Conservation (phyloP, 92 coral and sea anemone genomes). For the Bergia puertoricense region DNA sequence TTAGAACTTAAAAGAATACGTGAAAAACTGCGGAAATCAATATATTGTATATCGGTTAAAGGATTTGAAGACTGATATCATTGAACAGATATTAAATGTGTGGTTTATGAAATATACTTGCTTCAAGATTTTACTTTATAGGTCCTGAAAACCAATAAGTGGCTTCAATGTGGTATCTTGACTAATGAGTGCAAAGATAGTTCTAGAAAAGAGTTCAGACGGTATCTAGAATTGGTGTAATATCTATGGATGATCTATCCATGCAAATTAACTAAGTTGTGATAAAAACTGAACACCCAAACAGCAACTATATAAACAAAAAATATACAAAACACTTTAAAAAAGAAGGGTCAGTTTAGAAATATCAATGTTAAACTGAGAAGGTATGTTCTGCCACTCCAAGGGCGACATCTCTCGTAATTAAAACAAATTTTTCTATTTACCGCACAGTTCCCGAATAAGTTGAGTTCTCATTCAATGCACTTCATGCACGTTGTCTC, state of each 20-base stretch:
- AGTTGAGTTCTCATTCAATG: not conserved
- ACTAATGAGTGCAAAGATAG: not conserved
- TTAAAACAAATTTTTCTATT: no score
- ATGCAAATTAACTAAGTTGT: not conserved
- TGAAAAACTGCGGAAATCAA: slow-evolving; percentile 34
- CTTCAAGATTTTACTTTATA: slow-evolving; percentile 1
- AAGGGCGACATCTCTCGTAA: not conserved
- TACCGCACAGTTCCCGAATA: not conserved
- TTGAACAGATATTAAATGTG: not conserved
- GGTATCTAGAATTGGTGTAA: not conserved
- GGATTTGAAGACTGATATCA: slow-evolving; percentile 21
- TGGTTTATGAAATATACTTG: not conserved
- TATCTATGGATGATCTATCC: not conserved
- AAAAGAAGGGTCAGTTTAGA: not conserved
- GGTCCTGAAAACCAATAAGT: slow-evolving; percentile 27
- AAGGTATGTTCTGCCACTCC: no score
- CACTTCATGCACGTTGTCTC: not conserved
- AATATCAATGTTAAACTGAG: not conserved
- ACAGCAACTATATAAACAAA: not conserved
- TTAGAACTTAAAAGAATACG: slow-evolving; percentile 23
- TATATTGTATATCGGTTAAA: slow-evolving; percentile 31
- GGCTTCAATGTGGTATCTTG: slow-evolving; percentile 6
- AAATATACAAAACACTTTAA: not conserved
- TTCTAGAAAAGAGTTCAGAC: not conserved
- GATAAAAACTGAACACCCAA: not conserved